Percentiles rank a stretch among this genome's conserved stretches.
These are phyloP conservation scores for Mayetiola destructor DNA, from an alignment of 2,888 invertebrate species.

Conservation along the genomic window DNA sequence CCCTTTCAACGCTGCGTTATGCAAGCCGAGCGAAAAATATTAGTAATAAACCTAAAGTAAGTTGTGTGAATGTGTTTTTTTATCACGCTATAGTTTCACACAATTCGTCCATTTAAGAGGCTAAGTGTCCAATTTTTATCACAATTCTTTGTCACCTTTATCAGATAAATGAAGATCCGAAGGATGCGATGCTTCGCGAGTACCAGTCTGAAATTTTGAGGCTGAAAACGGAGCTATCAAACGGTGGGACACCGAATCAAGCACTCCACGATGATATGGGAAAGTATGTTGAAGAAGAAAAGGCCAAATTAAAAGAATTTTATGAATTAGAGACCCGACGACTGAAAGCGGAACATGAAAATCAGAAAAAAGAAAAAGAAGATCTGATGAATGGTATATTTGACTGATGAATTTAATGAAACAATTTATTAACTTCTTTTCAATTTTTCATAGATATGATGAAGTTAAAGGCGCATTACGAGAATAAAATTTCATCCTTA, in stretches of 20 bases:
- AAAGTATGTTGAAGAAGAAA: constrained; percentile 36
- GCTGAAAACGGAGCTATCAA: background rate
- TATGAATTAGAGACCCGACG: constrained; percentile 33
- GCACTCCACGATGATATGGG: background rate
- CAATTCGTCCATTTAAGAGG: too few species aligned
- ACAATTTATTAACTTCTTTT: background rate
- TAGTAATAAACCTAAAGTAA: constrained; percentile 67
- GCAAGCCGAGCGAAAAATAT: constrained; percentile 79
- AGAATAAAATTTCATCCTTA: constrained; percentile 19
- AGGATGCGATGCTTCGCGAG: constrained; percentile 69
- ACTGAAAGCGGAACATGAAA: constrained; percentile 27
- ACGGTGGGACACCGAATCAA: background rate
- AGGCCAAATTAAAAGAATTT: constrained; percentile 24
- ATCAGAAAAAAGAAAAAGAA: constrained; percentile 24
- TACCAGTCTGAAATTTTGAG: constrained; percentile 41
- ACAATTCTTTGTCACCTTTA: too few species aligned
- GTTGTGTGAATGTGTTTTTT: too few species aligned
- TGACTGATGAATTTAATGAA: background rate
- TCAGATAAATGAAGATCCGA: constrained; percentile 81
- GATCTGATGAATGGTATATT: constrained; percentile 21
- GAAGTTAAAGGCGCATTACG: constrained; percentile 23
- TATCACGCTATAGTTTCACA: too few species aligned
- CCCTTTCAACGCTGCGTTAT: constrained; percentile 65
- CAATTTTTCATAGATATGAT: constrained; percentile 21
- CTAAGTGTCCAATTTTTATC: too few species aligned